phyloP scores from a whole-genome alignment of 2,113 vertebrate genomes.

The Hippocampus barbouri region DNA sequence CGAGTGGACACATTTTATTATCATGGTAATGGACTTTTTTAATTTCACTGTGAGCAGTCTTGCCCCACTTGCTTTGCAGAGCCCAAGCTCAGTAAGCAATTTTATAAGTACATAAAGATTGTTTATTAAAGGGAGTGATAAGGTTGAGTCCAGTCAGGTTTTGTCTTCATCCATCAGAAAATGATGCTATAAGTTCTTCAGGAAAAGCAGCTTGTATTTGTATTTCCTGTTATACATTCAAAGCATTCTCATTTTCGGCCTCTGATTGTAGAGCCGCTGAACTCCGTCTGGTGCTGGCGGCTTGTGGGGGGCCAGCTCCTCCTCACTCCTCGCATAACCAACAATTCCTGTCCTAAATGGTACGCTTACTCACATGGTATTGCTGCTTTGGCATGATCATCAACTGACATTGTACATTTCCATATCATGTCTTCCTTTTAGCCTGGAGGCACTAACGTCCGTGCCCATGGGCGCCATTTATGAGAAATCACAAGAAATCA shows the following conservation, averaged over 20 bases:
- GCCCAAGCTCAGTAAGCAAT: conserved; percentile 35
- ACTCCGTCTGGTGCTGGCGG: conserved; percentile 8
- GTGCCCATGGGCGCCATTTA: conserved; percentile 46
- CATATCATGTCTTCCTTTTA: conserved; percentile 9
- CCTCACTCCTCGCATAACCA: neutral
- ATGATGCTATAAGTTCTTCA: neutral
- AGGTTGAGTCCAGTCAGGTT: neutral
- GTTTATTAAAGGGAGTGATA: neutral
- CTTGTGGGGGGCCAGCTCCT: neutral
- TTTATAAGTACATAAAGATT: conserved; percentile 21
- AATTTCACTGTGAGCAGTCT: conserved; percentile 65
- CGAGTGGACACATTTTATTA: conserved; percentile 81
- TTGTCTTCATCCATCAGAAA: neutral
- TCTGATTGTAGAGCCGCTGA: conserved; percentile 1
- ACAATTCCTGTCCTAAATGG: neutral
- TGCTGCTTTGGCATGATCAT: conserved; percentile 17
- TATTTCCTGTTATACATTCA: too few species aligned
- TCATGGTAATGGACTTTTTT: conserved; percentile 81
- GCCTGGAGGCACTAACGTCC: conserved; percentile 16
- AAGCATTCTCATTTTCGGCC: neutral
- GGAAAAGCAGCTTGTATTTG: too few species aligned
- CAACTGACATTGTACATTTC: conserved; percentile 61
- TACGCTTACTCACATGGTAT: neutral
- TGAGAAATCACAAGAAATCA: conserved; percentile 85
- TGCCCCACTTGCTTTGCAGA: conserved; percentile 46